phyloP scores from a whole-genome alignment of 2,888 invertebrate species.

The Tachina grossa region DNA sequence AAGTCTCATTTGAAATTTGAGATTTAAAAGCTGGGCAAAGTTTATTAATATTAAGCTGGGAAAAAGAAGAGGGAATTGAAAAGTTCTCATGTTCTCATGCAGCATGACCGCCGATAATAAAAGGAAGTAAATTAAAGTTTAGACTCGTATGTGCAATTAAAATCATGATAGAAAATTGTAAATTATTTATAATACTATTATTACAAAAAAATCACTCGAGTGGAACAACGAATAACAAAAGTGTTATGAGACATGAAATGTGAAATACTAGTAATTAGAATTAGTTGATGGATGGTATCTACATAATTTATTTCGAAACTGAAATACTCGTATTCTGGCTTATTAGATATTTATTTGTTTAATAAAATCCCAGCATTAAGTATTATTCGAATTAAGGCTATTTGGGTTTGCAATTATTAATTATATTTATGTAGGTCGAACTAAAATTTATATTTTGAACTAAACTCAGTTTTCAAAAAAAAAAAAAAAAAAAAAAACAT shows the following conservation, averaged over 20 bases:
- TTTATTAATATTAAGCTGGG: slow-evolving; percentile 62
- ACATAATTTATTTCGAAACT: background rate
- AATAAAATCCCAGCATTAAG: slow-evolving; percentile 3
- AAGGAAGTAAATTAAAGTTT: slow-evolving; percentile 66
- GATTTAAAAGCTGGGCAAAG: slow-evolving; percentile 49
- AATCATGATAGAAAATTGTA: slow-evolving; percentile 41
- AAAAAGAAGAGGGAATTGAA: slow-evolving; percentile 38
- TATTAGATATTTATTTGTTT: background rate
- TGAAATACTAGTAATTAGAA: background rate
- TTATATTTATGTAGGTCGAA: background rate
- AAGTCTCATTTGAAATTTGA: slow-evolving; percentile 54
- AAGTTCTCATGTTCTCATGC: slow-evolving; percentile 57
- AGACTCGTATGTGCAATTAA: slow-evolving; percentile 51
- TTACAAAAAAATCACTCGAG: slow-evolving; percentile 57
- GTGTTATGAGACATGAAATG: slow-evolving; percentile 43
- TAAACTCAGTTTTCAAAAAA: too few relatives aligned
- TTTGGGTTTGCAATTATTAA: background rate
- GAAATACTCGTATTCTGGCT: background rate
- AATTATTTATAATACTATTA: slow-evolving; percentile 22
- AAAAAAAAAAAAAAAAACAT: too few relatives aligned
- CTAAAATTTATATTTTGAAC: background rate
- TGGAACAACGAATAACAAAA: slow-evolving; percentile 60
- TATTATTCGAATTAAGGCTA: background rate
- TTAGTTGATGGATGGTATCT: too few relatives aligned
- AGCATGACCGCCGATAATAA: slow-evolving; percentile 56